Percentiles rank a stretch among this genome's conserved stretches.
Evolutionary conservation across 2,888 invertebrate species (phyloP).

Genomic region (Acronicta psi): DNA sequence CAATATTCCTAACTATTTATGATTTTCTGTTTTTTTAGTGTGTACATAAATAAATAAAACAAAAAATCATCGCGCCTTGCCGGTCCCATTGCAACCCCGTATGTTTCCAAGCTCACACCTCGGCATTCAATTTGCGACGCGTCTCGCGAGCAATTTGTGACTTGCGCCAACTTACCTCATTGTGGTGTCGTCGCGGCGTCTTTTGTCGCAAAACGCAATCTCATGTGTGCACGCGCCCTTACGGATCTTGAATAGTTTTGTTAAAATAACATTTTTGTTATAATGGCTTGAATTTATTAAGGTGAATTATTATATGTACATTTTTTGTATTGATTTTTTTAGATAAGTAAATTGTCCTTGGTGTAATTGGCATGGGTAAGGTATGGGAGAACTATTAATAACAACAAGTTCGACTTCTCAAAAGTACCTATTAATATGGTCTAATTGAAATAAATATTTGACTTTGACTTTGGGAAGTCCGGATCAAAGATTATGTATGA

Average conservation of each 20-base stretch:
- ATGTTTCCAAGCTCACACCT: constrained; percentile 71
- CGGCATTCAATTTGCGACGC: constrained; percentile 80
- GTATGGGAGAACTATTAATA: too few relatives aligned
- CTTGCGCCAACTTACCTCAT: constrained; percentile 75
- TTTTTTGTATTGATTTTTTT: neutral
- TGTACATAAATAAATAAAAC: neutral
- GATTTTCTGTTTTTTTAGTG: too few relatives aligned
- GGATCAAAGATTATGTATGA: too few relatives aligned
- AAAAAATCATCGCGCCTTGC: neutral
- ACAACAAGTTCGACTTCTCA: too few relatives aligned
- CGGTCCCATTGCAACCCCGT: constrained; percentile 48
- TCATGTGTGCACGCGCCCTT: constrained; percentile 51
- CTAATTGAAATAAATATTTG: too few relatives aligned
- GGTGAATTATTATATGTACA: neutral
- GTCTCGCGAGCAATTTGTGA: constrained; percentile 81
- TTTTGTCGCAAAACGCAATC: constrained; percentile 64
- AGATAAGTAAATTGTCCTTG: too few relatives aligned
- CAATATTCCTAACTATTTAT: too few relatives aligned
- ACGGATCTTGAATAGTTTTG: constrained; percentile 46
- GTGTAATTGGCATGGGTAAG: too few relatives aligned
- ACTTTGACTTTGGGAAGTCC: too few relatives aligned
- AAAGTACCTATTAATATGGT: too few relatives aligned
- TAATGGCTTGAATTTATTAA: neutral
- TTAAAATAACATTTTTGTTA: constrained; percentile 5
- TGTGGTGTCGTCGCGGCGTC: constrained; percentile 62